phyloP scores from a whole-genome alignment of 2,113 vertebrate species.

The Thryonomys swinderianus region DNA sequence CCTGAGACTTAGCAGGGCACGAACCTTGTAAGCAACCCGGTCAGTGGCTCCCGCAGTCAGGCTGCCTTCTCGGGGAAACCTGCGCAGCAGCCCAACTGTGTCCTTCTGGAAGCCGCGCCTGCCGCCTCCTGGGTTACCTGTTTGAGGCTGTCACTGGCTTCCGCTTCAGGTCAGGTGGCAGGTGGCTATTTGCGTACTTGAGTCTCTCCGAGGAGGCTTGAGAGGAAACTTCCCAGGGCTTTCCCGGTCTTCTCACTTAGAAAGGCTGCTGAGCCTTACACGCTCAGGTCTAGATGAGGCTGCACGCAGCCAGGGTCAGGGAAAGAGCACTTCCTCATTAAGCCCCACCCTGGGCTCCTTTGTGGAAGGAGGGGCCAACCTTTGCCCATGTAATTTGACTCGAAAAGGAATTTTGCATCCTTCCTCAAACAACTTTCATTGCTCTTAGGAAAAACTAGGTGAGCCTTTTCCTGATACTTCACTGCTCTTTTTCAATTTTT shows the following conservation, averaged over 20 bases:
- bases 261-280: neutral
- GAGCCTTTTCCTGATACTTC: neutral
- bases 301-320: neutral
- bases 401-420: neutral
- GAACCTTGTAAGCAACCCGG: neutral
- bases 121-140: slow-evolving; percentile 67
- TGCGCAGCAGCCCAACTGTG: neutral
- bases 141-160: neutral
- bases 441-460: neutral
- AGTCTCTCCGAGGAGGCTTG: neutral
- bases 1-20: neutral
- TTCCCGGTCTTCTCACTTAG: neutral
- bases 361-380: slow-evolving; percentile 55
- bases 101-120: neutral
- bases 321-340: slow-evolving; percentile 68
- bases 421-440: neutral
- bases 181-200: neutral
- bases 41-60: neutral
- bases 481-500: neutral
- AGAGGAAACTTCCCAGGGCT: neutral
- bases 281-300: slow-evolving; percentile 1
- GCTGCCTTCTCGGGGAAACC: neutral
- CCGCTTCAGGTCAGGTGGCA: neutral
- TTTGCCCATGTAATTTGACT: slow-evolving; percentile 59
- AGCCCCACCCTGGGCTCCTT: slow-evolving; percentile 47